Conservation (phyloP, 2,113 vertebrate species). For the Mirza zaza region DNA sequence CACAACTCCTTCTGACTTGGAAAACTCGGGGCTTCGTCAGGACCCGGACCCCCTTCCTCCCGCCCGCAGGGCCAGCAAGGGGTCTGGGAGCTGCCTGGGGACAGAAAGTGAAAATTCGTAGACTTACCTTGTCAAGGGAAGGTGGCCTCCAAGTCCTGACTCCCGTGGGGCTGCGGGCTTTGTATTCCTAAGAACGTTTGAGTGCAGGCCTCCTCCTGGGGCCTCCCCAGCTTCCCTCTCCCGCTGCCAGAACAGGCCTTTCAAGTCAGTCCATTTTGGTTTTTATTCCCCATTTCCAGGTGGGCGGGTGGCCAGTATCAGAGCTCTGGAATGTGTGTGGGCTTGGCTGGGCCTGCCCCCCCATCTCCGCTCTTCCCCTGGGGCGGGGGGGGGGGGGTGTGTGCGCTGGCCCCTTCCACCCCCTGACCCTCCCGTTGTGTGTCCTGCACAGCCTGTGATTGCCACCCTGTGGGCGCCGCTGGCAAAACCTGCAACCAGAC, state of each 20-base stretch:
- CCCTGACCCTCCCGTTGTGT: slow-evolving; percentile 83
- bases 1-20: background rate
- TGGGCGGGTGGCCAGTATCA: background rate
- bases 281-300: background rate
- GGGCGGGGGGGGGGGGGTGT: background rate
- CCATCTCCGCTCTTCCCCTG: background rate
- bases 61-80: background rate
- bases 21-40: background rate
- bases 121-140: background rate
- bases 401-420: background rate
- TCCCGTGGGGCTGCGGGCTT: background rate
- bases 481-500: slow-evolving; percentile 99
- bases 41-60: background rate
- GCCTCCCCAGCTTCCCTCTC: background rate
- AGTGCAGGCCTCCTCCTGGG: background rate
- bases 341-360: background rate
- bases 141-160: background rate
- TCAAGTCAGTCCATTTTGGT: background rate
- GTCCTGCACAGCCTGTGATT: slow-evolving; percentile 95
- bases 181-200: background rate
- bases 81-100: background rate
- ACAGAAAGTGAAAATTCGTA: accelerated
- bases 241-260: background rate
- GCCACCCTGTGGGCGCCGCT: slow-evolving; percentile 98
- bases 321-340: background rate